Base-by-base conservation (phyloP, 1,140 invertebrate species). In the Heliconius hewitsoni region DNA sequence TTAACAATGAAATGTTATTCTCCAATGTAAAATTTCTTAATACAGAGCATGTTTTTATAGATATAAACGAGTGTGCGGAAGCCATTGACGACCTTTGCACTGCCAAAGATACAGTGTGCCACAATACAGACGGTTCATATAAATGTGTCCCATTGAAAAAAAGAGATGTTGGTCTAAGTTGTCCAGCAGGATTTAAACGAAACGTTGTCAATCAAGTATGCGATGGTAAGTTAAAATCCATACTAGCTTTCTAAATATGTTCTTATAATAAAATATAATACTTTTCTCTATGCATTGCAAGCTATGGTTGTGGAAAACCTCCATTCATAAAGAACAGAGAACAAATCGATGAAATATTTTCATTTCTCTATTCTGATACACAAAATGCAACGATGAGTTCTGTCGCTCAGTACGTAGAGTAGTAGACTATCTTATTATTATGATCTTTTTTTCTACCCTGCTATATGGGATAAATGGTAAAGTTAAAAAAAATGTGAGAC, bases 21-120 rank as follows among this genome's bases (percentile, higher is more conserved):
- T 1, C 55, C 8, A 2, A n/a, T 23, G 19, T 23, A 3, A 0
- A 23, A 57, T n/a, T 57, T 23, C 55, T 57, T 23, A 19, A 3
- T 23, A 66, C 3, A 66, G 16, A 16, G 50, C 6, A 66, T 66
- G 60, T 66, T 73, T 85, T 85, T 83, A 9, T 84, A 97, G 97
- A 97, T 90, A 94, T 97, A 75, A 95, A 97, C 84, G 97, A 97
- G 86, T 97, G 97, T 85, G 91, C 87, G 0, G 93, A 93, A 79
- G 81, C 95, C 27, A 82, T 95, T 8, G 96, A 96, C 74, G 95
- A 95, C 27, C 95, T 96, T 0, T 95, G 96, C 73, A 96, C 95
- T 34, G 94, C 95, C n/a, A 94, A 95, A n/a, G 95, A 95, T n/a
- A 95, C 95, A 3, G 95, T 95, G 2, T 97, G 96, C 82, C 93